phyloP scores from a whole-genome alignment of 2,797 vertebrate genomes.

The Fratercula arctica region DNA sequence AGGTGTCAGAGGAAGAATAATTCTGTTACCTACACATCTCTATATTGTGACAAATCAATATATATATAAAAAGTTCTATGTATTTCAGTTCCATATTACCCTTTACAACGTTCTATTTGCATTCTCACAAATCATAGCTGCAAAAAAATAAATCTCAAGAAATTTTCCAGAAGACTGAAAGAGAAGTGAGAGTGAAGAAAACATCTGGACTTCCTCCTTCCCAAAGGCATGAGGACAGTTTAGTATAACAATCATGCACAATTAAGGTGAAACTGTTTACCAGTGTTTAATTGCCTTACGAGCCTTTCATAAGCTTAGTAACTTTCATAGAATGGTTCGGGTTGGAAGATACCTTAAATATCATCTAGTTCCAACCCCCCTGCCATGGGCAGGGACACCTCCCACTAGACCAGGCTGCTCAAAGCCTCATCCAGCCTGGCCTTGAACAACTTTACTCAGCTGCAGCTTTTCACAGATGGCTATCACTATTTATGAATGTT shows the following conservation, averaged over 20 bases:
- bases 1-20: background rate
- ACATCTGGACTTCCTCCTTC: background rate
- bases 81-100: background rate
- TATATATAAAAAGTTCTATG: background rate
- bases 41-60: background rate
- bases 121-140: background rate
- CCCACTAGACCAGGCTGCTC: no score
- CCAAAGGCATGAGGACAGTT: background rate
- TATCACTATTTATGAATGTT: background rate
- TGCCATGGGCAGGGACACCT: no score
- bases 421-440: no score
- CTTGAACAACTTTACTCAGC: background rate
- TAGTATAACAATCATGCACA: background rate
- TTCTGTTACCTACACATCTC: background rate
- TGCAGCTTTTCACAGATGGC: background rate
- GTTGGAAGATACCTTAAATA: no score
- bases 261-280: background rate
- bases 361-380: no score
- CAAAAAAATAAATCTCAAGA: background rate
- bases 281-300: background rate
- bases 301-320: background rate
- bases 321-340: background rate
- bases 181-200: background rate
- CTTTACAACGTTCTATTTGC: background rate
- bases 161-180: background rate